Evolutionary conservation across 2,888 invertebrate genomes (phyloP), one percentile per base, ranked within the genome.

Genomic region (Arctia plantaginis): DNA sequence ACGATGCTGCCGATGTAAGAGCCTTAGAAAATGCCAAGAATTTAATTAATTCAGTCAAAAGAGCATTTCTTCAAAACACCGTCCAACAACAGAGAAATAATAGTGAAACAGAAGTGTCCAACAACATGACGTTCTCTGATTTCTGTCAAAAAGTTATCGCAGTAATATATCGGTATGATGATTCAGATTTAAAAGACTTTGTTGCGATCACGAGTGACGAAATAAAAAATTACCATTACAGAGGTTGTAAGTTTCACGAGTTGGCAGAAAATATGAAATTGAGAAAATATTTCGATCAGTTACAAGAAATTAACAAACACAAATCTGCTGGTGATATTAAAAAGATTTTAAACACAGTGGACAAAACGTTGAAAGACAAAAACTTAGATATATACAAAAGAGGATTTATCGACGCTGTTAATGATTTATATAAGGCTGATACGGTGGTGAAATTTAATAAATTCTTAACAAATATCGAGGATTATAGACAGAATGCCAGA

Each of bases 101-200:
- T 27, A 59, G 27, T 1, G 30, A 62, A 62, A 15, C 30, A 18
- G 62, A 62, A 15, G 6, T 62, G 12, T 6, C 15, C 8, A 4
- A n/a, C 27, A 39, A 27, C 27, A 18, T 27, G 6, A 82, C 78
- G 55, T 90, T 93, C 47, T 86, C 87, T 0, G 88, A 90, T 65
- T 91, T 91, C 51, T 13, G 91, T 0, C 72, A 80, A 78, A 77
- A 87, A 18, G 74, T 77, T 2, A 68, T 89, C 18, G 64, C 69
- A 0, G 79, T 85, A 7, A 23, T 92, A 0, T 82, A 81, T 23
- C 72, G 76, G 0, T 91, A 86, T 44, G 78, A 85, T 4, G 88
- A 92, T 51, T 72, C 87, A 6, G 89, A 91, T 35, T 78, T 92
- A 27, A 82, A 87, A 79, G 79, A 88, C 3, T 65, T 88, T 0